A percentile compares a stretch with the other conserved stretches of the same genome.
Conservation (phyloP, 2,113 vertebrate genomes). For the Myotis brandtii region DNA sequence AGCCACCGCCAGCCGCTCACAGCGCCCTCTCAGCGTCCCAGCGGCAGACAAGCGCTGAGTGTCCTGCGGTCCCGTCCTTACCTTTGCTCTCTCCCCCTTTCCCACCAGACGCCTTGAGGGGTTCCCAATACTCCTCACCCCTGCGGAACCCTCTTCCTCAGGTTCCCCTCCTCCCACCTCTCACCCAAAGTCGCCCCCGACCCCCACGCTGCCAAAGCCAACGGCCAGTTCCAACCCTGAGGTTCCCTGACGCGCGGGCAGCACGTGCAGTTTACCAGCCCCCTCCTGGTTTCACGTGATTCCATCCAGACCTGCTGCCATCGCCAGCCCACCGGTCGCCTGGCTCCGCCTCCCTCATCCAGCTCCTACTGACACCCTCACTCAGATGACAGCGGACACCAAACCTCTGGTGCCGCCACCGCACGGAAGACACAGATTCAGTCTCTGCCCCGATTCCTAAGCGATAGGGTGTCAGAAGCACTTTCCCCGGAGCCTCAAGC, state of each 20-base stretch:
- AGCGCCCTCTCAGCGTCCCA: too few species aligned
- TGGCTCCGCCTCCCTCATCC: not conserved
- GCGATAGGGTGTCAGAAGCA: not conserved
- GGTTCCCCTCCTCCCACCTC: not conserved
- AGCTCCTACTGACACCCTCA: not conserved
- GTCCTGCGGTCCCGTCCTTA: not conserved
- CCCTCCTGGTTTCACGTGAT: not conserved
- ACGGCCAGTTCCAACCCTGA: not conserved
- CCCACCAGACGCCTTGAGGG: not conserved
- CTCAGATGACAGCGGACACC: not conserved
- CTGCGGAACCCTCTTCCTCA: not conserved
- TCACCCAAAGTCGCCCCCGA: not conserved
- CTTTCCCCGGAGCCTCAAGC: not conserved
- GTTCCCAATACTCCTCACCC: not conserved
- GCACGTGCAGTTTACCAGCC: not conserved
- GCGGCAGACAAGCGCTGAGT: not conserved
- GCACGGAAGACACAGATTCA: not conserved
- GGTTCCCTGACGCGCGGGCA: rapidly evolving
- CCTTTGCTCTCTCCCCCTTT: not conserved
- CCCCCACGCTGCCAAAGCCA: not conserved
- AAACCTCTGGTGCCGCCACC: not conserved
- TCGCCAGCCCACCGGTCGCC: not conserved
- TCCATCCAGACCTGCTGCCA: not conserved
- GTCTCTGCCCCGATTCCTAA: not conserved
- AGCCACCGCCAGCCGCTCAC: not conserved